phyloP scores from a whole-genome alignment of 2,797 vertebrate genomes.

The Cossypha heuglini region DNA sequence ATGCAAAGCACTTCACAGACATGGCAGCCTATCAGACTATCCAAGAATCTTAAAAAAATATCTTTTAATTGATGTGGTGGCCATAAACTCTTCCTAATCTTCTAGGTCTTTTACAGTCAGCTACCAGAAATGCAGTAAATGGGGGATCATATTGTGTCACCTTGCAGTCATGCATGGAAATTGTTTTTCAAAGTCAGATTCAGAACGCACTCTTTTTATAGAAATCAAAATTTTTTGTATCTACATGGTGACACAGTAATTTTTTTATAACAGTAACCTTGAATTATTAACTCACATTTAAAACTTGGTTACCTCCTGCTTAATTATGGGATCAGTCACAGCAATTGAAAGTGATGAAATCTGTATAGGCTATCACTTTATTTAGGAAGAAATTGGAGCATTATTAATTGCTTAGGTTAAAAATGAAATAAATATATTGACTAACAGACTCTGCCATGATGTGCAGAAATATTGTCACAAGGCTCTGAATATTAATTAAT shows the following conservation, averaged over 20 bases:
- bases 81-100: not conserved
- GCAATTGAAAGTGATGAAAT: not conserved
- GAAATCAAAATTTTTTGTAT: not conserved
- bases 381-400: not conserved
- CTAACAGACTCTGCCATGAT: not conserved
- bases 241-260: not conserved
- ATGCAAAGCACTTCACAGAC: not conserved
- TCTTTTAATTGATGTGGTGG: not conserved
- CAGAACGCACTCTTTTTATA: not conserved
- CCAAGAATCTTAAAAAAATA: not conserved
- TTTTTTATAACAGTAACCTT: conserved; percentile 1
- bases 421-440: not conserved
- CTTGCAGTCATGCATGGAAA: not conserved
- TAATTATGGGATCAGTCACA: conserved; percentile 38
- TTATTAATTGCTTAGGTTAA: not conserved
- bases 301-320: conserved; percentile 9
- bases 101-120: not conserved
- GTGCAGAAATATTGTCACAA: not conserved
- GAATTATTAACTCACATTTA: conserved; percentile 40
- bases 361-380: not conserved
- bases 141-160: not conserved
- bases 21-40: not conserved
- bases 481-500: not conserved
- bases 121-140: not conserved
- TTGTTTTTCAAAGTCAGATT: not conserved